Percentiles rank a stretch among this genome's conserved stretches.
These are phyloP conservation scores for Trachemys scripta DNA, from an alignment of 2,113 vertebrate species.

Conservation along the genomic window DNA sequence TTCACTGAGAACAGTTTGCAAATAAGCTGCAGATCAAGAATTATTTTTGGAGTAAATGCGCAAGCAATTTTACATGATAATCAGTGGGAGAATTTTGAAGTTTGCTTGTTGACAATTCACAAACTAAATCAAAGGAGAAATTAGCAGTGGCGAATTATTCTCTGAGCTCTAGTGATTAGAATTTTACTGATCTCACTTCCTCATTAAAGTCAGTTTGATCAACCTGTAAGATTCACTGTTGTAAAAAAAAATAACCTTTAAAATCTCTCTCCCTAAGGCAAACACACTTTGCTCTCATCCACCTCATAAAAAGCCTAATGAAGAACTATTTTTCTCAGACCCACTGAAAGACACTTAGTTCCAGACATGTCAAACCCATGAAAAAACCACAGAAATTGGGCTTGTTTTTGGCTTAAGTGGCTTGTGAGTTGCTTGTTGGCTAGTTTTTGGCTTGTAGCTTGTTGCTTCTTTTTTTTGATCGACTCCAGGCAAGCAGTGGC, in stretches of 20 bases:
- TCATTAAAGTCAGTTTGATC: background rate
- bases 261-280: background rate
- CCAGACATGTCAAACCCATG: too few relatives aligned
- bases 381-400: too few relatives aligned
- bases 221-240: background rate
- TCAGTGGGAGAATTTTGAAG: conserved; percentile 14
- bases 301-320: background rate
- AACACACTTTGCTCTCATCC: background rate
- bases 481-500: too few relatives aligned
- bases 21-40: background rate
- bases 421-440: too few relatives aligned
- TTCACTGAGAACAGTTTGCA: background rate
- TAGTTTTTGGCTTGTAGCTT: too few relatives aligned
- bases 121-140: background rate
- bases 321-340: background rate
- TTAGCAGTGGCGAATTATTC: background rate
- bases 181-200: conserved; percentile 1
- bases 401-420: too few relatives aligned
- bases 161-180: background rate
- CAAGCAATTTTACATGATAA: background rate
- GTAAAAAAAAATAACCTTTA: background rate
- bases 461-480: too few relatives aligned
- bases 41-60: conserved; percentile 21
- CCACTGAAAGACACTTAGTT: background rate
- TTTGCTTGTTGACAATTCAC: conserved; percentile 14